phyloP scores from a whole-genome alignment of 2,888 invertebrate genomes.

The Macrophya annulata region DNA sequence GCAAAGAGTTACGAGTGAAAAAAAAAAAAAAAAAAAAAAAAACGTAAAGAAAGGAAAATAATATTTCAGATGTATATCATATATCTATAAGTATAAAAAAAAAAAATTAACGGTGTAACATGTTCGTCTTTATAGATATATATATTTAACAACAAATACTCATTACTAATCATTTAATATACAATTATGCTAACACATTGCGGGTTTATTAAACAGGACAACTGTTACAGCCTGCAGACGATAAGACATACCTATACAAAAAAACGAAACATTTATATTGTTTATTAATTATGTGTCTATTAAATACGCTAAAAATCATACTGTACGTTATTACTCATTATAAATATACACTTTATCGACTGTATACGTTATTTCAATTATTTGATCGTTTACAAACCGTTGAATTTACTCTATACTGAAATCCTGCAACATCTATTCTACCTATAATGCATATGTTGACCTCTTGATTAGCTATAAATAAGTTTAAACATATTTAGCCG shows the following conservation, averaged over 20 bases:
- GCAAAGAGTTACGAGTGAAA: background rate
- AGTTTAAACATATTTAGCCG: constrained; percentile 21
- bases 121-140: background rate
- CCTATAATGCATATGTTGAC: background rate
- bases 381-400: background rate
- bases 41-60: background rate
- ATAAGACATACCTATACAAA: background rate
- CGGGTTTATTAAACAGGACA: background rate
- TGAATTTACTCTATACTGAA: background rate
- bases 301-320: background rate
- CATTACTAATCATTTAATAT: background rate
- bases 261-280: background rate
- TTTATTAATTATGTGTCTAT: background rate
- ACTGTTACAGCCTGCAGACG: background rate
- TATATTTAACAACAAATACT: background rate
- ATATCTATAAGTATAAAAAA: background rate
- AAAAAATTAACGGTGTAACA: background rate
- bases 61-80: background rate
- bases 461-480: background rate
- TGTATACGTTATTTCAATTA: background rate
- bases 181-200: no score
- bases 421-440: background rate
- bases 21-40: background rate
- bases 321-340: constrained; percentile 5
- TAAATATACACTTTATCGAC: constrained; percentile 16